phyloP scores from a whole-genome alignment of 2,888 invertebrate genomes.

The Athalia cordata region DNA sequence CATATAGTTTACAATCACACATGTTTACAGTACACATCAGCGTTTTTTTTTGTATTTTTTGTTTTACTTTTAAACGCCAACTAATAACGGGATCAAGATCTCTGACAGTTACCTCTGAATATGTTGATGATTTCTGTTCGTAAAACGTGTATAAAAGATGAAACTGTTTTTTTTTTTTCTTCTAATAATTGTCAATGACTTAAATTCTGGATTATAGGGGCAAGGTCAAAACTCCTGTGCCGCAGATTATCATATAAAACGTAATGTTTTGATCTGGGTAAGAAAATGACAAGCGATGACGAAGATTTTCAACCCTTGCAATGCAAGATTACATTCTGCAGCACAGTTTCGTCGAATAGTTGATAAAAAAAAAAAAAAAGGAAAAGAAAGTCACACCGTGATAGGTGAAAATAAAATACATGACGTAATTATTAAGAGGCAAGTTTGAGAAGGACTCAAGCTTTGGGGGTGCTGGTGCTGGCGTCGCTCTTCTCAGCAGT shows the following conservation, averaged over 20 bases:
- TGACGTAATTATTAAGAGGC: background rate
- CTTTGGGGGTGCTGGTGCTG: conserved; percentile 62
- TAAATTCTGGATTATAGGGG: background rate
- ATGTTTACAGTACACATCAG: conserved; percentile 59
- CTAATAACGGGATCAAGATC: conserved; percentile 11
- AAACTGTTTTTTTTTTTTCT: no score
- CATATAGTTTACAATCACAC: conserved; percentile 69
- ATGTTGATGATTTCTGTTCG: conserved; percentile 15
- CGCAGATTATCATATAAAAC: background rate
- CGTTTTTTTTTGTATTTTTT: background rate
- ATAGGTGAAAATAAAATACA: background rate
- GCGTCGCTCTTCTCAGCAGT: conserved; percentile 69
- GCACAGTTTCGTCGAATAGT: background rate
- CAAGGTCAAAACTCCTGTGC: background rate
- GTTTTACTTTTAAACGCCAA: background rate
- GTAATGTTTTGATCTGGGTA: background rate
- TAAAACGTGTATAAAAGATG: conserved; percentile 1
- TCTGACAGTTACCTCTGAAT: conserved; percentile 11
- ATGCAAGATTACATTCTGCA: no score
- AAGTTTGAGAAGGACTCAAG: conserved; percentile 47
- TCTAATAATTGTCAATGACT: conserved; percentile 15
- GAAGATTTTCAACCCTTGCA: no score
- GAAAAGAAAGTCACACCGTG: conserved; percentile 17
- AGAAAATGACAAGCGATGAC: background rate
- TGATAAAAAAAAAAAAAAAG: background rate